phyloP scores from a whole-genome alignment of 1,140 invertebrate genomes.

The Pectinophora gossypiella region DNA sequence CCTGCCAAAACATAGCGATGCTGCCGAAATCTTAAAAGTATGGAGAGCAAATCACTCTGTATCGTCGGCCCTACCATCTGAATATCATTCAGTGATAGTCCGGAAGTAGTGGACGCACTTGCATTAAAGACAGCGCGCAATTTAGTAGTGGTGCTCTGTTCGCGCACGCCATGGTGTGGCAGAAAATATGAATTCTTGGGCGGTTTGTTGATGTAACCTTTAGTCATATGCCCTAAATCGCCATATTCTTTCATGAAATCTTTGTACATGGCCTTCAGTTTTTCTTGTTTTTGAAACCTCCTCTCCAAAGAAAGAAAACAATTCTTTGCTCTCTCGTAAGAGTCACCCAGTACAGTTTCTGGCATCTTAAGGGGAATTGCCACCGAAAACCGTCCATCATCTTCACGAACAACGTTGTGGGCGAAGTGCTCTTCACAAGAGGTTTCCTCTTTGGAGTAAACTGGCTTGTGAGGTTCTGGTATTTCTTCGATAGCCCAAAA shows the following conservation, averaged over 20 bases:
- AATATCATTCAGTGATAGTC: background rate
- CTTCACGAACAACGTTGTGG: too few species aligned
- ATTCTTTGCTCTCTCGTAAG: too few species aligned
- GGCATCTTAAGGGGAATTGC: too few species aligned
- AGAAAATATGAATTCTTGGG: background rate
- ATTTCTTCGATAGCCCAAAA: too few species aligned
- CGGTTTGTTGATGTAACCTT: too few species aligned
- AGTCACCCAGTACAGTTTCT: too few species aligned
- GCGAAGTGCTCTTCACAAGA: too few species aligned
- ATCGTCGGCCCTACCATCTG: background rate
- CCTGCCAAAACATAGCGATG: background rate
- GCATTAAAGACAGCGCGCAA: constrained; percentile 36
- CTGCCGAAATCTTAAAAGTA: background rate
- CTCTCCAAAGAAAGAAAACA: too few species aligned
- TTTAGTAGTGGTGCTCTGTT: constrained; percentile 26
- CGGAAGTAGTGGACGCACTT: constrained; percentile 18
- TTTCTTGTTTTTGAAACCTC: background rate
- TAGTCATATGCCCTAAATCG: background rate
- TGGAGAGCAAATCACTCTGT: background rate
- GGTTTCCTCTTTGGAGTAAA: too few species aligned
- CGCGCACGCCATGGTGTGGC: constrained; percentile 30
- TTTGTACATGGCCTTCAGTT: background rate
- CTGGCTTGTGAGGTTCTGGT: too few species aligned
- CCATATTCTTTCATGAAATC: background rate
- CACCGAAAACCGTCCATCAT: too few species aligned